phyloP scores from a whole-genome alignment of 2,888 invertebrate genomes.

The Idaea biselata region DNA sequence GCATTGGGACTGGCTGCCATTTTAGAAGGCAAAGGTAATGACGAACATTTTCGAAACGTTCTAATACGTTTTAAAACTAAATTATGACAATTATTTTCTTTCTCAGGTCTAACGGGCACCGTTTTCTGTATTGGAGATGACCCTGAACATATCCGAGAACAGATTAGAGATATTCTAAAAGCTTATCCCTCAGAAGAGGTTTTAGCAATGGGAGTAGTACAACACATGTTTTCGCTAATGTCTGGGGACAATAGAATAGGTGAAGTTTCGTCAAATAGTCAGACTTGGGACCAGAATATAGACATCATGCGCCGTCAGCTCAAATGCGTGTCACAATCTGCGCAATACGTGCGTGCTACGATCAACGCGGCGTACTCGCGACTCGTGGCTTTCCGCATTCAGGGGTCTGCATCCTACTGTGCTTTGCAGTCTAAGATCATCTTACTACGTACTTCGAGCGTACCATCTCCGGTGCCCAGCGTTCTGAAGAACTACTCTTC shows the following conservation, averaged over 20 bases:
- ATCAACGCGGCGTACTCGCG: conserved; percentile 43
- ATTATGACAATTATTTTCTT: conserved; percentile 4
- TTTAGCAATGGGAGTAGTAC: conserved; percentile 34
- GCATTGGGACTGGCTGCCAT: conserved; percentile 50
- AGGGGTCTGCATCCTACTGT: conserved; percentile 21
- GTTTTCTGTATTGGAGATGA: conserved; percentile 45
- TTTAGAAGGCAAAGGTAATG: conserved; percentile 48
- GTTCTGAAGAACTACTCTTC: conserved; percentile 36
- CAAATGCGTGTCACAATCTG: conserved; percentile 38
- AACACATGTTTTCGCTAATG: conserved; percentile 36
- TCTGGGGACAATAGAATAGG: conserved; percentile 18
- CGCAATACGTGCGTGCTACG: conserved; percentile 43
- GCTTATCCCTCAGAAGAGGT: conserved; percentile 27
- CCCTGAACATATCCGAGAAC: conserved; percentile 35
- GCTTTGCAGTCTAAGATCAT: conserved; percentile 2
- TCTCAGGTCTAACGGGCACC: conserved; percentile 41
- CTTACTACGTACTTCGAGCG: conserved; percentile 6
- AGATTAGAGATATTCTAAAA: conserved; percentile 31
- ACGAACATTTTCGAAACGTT: background rate
- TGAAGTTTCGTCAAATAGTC: conserved; percentile 8
- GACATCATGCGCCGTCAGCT: conserved; percentile 36
- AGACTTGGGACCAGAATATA: conserved; percentile 30
- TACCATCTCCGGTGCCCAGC: background rate
- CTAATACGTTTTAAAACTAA: background rate
- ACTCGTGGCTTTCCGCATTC: conserved; percentile 30